Conservation (phyloP, 2,797 vertebrate genomes). For the Acrocephalus scirpaceus region DNA sequence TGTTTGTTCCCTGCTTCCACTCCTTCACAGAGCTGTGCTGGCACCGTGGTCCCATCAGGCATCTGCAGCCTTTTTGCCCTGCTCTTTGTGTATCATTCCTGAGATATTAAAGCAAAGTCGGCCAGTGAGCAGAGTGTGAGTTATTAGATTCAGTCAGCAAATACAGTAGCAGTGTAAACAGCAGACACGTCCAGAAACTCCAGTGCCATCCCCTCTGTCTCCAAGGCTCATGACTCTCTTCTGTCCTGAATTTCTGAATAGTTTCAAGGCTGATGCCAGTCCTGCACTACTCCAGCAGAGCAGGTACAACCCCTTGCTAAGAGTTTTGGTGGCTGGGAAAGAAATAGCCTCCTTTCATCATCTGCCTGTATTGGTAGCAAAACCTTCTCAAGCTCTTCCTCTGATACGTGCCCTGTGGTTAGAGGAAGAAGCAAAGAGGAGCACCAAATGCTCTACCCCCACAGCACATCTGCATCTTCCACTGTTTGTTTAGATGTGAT, state of each 20-base stretch:
- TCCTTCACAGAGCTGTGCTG: neutral
- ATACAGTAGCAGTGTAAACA: conserved; percentile 44
- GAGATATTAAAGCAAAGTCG: neutral
- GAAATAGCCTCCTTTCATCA: neutral
- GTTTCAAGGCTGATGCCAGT: neutral
- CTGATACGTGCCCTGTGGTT: neutral
- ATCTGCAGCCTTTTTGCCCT: neutral
- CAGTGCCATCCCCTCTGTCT: neutral
- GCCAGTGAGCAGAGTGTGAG: neutral
- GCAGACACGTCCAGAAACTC: neutral
- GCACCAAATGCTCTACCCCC: neutral
- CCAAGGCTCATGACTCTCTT: neutral
- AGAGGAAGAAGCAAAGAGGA: neutral
- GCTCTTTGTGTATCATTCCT: conserved; percentile 35
- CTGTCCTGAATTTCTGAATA: neutral
- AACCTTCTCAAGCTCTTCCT: neutral
- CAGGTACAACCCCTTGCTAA: neutral
- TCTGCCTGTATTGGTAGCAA: neutral
- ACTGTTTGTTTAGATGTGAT: neutral
- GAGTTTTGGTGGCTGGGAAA: neutral
- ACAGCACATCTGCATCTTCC: neutral
- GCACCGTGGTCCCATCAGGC: neutral
- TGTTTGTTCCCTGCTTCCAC: neutral
- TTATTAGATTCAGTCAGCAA: neutral
- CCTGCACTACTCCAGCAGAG: neutral